Conservation (phyloP, 2,797 vertebrate genomes). For the Neoniphon sammara region DNA sequence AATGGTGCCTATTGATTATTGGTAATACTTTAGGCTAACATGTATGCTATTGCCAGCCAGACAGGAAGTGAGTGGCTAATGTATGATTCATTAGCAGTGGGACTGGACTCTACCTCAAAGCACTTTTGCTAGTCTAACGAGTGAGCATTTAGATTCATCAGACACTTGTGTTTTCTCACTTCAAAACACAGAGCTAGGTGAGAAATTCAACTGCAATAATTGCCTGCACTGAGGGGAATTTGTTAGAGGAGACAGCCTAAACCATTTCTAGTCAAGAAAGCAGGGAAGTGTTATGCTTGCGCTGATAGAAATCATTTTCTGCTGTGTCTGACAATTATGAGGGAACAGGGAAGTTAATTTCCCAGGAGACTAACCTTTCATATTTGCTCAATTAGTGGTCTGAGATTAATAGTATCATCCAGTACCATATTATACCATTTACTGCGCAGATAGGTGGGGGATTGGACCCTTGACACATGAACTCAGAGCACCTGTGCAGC, state of each 20-base stretch:
- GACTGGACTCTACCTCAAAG: constrained; percentile 7
- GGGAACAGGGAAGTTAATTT: constrained; percentile 46
- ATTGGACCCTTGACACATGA: background rate
- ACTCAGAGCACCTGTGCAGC: background rate
- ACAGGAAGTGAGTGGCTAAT: constrained; percentile 23
- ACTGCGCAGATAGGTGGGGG: background rate
- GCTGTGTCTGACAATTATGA: constrained; percentile 41
- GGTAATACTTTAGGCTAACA: constrained; percentile 4
- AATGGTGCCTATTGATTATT: constrained; percentile 3
- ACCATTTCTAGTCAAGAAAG: constrained; percentile 9
- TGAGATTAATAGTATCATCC: constrained; percentile 28
- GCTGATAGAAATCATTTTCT: constrained; percentile 20
- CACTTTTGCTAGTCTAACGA: constrained; percentile 2
- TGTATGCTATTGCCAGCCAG: constrained; percentile 14
- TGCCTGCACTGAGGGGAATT: constrained; percentile 1
- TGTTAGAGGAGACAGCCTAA: background rate
- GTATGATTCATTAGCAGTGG: constrained; percentile 26
- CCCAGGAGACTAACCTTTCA: constrained; percentile 46
- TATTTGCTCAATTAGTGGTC: constrained; percentile 37
- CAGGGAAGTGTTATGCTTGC: constrained; percentile 18
- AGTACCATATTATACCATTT: constrained; percentile 12
- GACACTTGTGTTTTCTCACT: constrained; percentile 11
- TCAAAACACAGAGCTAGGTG: background rate
- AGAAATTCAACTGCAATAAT: constrained; percentile 11
- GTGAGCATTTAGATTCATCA: constrained; percentile 13